Evolutionary conservation across 2,113 vertebrate genomes (phyloP), one percentile per base, ranked within the genome.

Genomic region (Strigops habroptila): DNA sequence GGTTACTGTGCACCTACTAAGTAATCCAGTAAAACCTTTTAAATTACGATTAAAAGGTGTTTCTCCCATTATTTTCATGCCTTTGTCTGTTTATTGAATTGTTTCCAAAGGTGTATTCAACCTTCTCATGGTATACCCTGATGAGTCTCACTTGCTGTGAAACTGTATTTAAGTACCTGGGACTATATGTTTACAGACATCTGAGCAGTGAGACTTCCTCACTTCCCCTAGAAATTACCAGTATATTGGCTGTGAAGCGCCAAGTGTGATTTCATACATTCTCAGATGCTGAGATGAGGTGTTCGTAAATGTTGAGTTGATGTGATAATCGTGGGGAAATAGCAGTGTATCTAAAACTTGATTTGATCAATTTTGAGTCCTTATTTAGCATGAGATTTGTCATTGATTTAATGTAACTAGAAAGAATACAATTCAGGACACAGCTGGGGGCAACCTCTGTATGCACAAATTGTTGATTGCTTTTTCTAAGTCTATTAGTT

Each of bases 381-480:
- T 94, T 15, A 55, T 64, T 77, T 82, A 79, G 30, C 18, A 24
- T 75, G 33, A 55, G 16, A 49, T 64, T 71, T 68, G 27, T 69
- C 43, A 55, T 22, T 76, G 9, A 16, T 59, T 59, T 30, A 37
- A 35, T 10, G 3, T 46, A 67, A 52, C 48, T 53, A 35, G 18
- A 46, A 79, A 71, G 73, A 64, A 23, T 10, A 28, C 79, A 90
- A 44, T 57, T 91, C 15, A 37, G n/a, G 24, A n/a, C 6, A 12
- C 10, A 48, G 5, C 2, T 48, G 27, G 44, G 76, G 6, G 14
- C 33, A 57, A 27, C 14, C 24, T 0, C 0, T 39, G 3, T 51
- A 28, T 57, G 37, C 48, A 59, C 10, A 22, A 53, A 69, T 17
- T 52, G 31, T 27, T 62, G 46, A 60, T 44, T 46, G 25, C 12